Conservation (phyloP, 1,140 invertebrate species). For the Drosophila parvula region DNA sequence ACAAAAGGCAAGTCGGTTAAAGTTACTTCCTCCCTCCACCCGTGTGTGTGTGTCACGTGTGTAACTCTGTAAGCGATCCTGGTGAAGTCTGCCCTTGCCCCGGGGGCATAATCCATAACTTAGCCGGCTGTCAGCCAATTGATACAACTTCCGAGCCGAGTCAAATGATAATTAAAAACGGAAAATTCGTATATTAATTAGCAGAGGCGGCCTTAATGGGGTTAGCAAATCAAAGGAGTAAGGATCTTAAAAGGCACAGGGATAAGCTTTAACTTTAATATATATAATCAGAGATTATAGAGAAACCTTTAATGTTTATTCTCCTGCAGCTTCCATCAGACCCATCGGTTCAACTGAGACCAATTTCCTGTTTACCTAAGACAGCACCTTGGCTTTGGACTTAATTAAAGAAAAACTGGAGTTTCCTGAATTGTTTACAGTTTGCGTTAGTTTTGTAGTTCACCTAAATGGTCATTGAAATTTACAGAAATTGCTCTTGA, state of each 20-base stretch:
- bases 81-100: conserved; percentile 61
- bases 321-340: neutral
- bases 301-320: neutral
- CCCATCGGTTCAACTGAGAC: neutral
- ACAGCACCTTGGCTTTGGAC: neutral
- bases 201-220: neutral
- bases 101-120: conserved; percentile 83
- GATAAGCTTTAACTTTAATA: too few relatives aligned
- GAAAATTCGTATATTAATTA: conserved; percentile 43
- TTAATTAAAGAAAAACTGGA: neutral
- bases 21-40: conserved; percentile 36
- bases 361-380: neutral
- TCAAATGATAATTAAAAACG: conserved; percentile 42
- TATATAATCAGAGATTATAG: too few relatives aligned
- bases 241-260: neutral
- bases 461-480: conserved; percentile 12
- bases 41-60: conserved; percentile 45
- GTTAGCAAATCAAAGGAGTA: neutral
- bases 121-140: conserved; percentile 76
- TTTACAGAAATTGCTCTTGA: conserved; percentile 53
- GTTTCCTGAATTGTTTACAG: neutral
- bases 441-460: conserved; percentile 2
- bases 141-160: conserved; percentile 64
- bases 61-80: conserved; percentile 72
- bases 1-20: conserved; percentile 37